These are phyloP conservation scores for Rhombomys opimus DNA, from an alignment of 2,113 vertebrate genomes.

Conservation along the genomic window DNA sequence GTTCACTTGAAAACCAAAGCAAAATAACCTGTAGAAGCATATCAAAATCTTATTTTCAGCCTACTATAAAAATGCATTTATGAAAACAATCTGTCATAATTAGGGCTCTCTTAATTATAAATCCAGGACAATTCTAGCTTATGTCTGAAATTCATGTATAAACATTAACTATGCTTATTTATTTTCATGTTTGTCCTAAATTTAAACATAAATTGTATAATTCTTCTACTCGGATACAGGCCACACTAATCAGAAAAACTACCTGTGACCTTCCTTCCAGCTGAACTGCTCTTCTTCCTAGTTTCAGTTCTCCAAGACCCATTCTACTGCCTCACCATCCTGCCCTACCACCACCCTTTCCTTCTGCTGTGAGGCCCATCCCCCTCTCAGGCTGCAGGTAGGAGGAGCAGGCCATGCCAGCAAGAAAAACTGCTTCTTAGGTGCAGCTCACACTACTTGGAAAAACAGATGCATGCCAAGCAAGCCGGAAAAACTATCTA, in stretches of 20 bases:
- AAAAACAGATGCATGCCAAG: not conserved
- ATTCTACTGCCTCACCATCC: not conserved
- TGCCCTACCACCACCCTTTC: not conserved
- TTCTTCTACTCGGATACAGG: not conserved
- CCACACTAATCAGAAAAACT: not conserved
- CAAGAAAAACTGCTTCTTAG: not conserved
- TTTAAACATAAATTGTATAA: not conserved
- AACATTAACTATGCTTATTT: not conserved
- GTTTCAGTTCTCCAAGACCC: not conserved
- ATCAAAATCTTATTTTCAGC: not conserved
- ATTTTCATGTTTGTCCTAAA: conserved; percentile 6
- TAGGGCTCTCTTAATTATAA: not conserved
- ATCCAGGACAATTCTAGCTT: not conserved
- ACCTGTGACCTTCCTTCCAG: not conserved
- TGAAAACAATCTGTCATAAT: not conserved
- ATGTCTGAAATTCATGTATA: not conserved
- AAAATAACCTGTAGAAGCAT: not conserved
- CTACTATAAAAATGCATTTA: not conserved
- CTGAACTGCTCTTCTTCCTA: not conserved
- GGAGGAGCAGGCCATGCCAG: not conserved
- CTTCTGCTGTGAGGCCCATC: not conserved
- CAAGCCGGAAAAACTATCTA: not conserved
- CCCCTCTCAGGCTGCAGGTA: not conserved
- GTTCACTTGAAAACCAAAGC: not conserved
- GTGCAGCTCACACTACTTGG: not conserved